A percentile compares a stretch with the other conserved stretches of the same genome.
Conservation (phyloP, 1,140 invertebrate species). For the Muscidifurax raptorellus region DNA sequence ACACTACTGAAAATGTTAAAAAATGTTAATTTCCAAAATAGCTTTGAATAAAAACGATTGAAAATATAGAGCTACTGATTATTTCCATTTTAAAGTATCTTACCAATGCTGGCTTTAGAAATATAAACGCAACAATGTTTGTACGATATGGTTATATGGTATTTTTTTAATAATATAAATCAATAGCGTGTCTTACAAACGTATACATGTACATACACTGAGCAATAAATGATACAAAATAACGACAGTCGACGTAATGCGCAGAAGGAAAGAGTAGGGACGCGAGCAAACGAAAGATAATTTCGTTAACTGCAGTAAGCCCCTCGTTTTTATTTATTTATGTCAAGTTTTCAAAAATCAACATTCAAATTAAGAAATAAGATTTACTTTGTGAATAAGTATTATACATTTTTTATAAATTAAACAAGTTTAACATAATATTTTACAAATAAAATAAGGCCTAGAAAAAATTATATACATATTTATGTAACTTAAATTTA, state of each 20-base stretch:
- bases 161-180: constrained; percentile 67
- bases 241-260: constrained; percentile 52
- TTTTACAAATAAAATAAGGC: not conserved
- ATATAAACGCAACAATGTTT: constrained; percentile 42
- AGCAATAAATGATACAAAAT: constrained; percentile 65
- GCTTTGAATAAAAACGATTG: not conserved
- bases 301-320: constrained; percentile 30
- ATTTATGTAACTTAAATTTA: not conserved
- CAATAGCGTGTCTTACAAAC: constrained; percentile 65
- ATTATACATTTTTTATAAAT: too few species aligned
- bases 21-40: not conserved
- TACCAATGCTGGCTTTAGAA: not conserved
- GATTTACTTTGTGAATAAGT: too few species aligned
- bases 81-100: constrained; percentile 6
- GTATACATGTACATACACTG: constrained; percentile 64
- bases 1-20: not conserved
- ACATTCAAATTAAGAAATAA: not conserved
- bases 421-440: too few species aligned
- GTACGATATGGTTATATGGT: constrained; percentile 43
- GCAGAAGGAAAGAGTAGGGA: constrained; percentile 11
- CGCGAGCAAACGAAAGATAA: constrained; percentile 11
- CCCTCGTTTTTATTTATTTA: constrained; percentile 24
- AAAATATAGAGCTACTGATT: not conserved
- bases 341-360: not conserved
- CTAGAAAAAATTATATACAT: not conserved